Percentiles rank a stretch among this genome's conserved stretches.
These are phyloP conservation scores for Pseudococcus viburni DNA, from an alignment of 2,888 invertebrate genomes.

Conservation along the genomic window DNA sequence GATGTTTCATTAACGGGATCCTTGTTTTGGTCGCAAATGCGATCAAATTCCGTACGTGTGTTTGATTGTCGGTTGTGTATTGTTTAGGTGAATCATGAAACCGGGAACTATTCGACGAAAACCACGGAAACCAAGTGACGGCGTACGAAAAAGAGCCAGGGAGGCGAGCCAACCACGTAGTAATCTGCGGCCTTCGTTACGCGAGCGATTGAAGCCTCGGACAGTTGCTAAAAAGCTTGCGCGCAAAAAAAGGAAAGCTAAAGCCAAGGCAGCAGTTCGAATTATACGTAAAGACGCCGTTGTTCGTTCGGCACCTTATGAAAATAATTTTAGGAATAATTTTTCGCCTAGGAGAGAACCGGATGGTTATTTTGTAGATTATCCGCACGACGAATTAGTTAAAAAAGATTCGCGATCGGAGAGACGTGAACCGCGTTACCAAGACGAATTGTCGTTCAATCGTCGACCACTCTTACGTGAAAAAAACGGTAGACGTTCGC, in stretches of 20 bases:
- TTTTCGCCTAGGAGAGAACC: conserved; percentile 10
- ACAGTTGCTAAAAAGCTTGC: background rate
- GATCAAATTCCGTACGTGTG: background rate
- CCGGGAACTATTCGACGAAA: background rate
- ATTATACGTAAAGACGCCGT: background rate
- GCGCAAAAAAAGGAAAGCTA: background rate
- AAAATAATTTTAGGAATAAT: background rate
- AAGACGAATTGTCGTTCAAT: background rate
- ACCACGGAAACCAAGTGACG: background rate
- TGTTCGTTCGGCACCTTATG: background rate
- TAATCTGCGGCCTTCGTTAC: background rate
- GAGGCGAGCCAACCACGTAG: background rate
- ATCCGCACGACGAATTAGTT: background rate
- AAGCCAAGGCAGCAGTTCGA: background rate
- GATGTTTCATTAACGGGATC: background rate
- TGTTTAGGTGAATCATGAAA: background rate
- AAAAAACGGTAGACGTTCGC: background rate
- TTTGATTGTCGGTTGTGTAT: background rate
- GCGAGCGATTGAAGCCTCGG: background rate
- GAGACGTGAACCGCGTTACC: conserved; percentile 20
- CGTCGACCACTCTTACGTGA: background rate
- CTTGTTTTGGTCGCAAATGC: too few relatives aligned
- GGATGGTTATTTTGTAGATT: conserved; percentile 29
- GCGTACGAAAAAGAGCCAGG: background rate
- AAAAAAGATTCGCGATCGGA: conserved; percentile 42